phyloP scores from a whole-genome alignment of 2,113 vertebrate genomes.

The Lepisosteus osseus region DNA sequence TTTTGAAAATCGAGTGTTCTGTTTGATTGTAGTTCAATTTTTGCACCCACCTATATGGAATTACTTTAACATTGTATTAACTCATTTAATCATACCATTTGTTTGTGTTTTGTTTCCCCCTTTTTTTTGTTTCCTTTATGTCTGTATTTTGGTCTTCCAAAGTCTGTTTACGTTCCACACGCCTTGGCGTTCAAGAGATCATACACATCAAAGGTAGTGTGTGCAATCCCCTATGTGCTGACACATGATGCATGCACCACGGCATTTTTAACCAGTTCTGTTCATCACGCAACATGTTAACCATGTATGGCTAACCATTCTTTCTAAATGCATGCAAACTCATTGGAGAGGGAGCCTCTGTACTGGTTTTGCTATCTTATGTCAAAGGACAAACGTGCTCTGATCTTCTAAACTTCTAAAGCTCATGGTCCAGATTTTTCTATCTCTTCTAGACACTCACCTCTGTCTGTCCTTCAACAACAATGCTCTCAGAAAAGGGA shows the following conservation, averaged over 20 bases:
- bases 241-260: constrained; percentile 63
- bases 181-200: constrained; percentile 96
- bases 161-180: constrained; percentile 95
- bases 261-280: constrained; percentile 24
- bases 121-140: constrained; percentile 46
- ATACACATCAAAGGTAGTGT: constrained; percentile 94
- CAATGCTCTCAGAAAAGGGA: too few species aligned
- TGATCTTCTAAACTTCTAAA: too few species aligned
- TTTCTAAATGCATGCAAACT: constrained; percentile 45
- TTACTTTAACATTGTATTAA: constrained; percentile 59
- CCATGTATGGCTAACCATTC: constrained; percentile 43
- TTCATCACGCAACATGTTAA: constrained; percentile 13
- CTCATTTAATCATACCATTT: constrained; percentile 77
- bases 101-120: constrained; percentile 59
- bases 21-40: constrained; percentile 19
- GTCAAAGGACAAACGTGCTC: too few species aligned
- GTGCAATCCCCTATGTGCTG: constrained; percentile 55
- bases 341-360: too few species aligned
- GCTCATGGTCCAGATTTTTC: too few species aligned
- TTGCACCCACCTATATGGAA: constrained; percentile 21
- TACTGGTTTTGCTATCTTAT: too few species aligned
- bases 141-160: constrained; percentile 64
- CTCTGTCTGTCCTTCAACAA: too few species aligned
- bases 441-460: too few species aligned
- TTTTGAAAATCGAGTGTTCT: neutral